A percentile compares a stretch with the other conserved stretches of the same genome.
These are phyloP conservation scores for Ennomos erosarius DNA, from an alignment of 2,888 invertebrate genomes.

Conservation along the genomic window DNA sequence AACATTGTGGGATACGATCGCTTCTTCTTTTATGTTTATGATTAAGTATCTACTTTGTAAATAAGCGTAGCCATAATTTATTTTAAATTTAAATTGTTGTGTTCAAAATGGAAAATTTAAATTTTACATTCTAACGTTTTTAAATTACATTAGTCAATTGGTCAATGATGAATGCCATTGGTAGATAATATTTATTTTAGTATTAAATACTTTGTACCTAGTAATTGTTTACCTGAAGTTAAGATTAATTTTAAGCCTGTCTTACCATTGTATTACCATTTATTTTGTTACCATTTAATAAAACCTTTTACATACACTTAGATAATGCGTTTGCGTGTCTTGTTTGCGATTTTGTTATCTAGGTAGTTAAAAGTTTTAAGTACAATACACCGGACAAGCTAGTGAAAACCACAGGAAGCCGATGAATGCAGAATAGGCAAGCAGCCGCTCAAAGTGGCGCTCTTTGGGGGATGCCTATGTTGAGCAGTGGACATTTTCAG, in stretches of 20 bases:
- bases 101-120: constrained; percentile 31
- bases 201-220: constrained; percentile 46
- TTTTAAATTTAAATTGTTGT: constrained; percentile 19
- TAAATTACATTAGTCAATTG: constrained; percentile 40
- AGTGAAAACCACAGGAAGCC: too few species aligned
- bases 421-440: too few species aligned
- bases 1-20: too few species aligned
- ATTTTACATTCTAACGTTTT: neutral
- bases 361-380: too few species aligned
- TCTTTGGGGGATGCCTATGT: too few species aligned
- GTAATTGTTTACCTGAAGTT: constrained; percentile 39
- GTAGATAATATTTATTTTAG: constrained; percentile 71
- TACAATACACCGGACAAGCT: too few species aligned
- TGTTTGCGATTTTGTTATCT: too few species aligned
- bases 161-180: constrained; percentile 53
- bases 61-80: constrained; percentile 14
- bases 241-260: constrained; percentile 42
- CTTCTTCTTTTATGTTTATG: constrained; percentile 5
- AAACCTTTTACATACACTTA: constrained; percentile 39
- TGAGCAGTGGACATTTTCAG: too few species aligned
- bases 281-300: constrained; percentile 66
- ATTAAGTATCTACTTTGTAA: constrained; percentile 10
- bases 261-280: constrained; percentile 35
- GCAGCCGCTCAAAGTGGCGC: too few species aligned
- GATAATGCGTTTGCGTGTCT: too few species aligned